Percentiles rank a stretch among this genome's conserved stretches.
phyloP scores from a whole-genome alignment of 2,113 vertebrate genomes.

The Austrofundulus limnaeus region DNA sequence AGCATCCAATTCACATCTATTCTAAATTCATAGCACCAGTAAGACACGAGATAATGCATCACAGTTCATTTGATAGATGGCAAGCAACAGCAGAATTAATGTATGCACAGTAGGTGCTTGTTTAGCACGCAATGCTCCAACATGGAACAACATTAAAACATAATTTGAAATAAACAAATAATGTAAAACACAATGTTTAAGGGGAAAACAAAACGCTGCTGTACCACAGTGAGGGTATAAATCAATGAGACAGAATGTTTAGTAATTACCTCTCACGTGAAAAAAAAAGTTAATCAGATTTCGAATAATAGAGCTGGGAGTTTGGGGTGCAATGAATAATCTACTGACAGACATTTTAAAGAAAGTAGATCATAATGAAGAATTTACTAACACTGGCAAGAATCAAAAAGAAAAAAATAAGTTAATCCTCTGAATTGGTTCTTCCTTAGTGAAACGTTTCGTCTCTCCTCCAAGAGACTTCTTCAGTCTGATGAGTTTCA shows the following conservation, averaged over 20 bases:
- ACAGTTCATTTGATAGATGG: constrained; percentile 47
- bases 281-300: background rate
- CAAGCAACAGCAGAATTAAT: constrained; percentile 13
- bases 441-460: no score
- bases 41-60: constrained; percentile 24
- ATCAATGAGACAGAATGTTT: background rate
- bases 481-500: no score
- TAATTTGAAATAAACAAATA: constrained; percentile 21
- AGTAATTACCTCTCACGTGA: background rate
- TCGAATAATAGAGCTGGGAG: background rate
- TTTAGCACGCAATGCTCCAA: constrained; percentile 1
- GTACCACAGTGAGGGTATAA: background rate
- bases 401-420: no score
- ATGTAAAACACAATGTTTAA: no score
- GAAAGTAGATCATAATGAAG: no score
- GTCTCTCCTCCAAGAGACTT: no score
- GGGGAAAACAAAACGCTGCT: background rate
- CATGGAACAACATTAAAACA: constrained; percentile 9
- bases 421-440: no score
- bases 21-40: background rate
- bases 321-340: background rate
- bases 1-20: no score
- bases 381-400: no score
- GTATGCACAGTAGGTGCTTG: constrained; percentile 23
- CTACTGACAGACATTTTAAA: background rate